Base-by-base conservation (phyloP, 2,888 invertebrate species). In the Heliconius ismenius region DNA sequence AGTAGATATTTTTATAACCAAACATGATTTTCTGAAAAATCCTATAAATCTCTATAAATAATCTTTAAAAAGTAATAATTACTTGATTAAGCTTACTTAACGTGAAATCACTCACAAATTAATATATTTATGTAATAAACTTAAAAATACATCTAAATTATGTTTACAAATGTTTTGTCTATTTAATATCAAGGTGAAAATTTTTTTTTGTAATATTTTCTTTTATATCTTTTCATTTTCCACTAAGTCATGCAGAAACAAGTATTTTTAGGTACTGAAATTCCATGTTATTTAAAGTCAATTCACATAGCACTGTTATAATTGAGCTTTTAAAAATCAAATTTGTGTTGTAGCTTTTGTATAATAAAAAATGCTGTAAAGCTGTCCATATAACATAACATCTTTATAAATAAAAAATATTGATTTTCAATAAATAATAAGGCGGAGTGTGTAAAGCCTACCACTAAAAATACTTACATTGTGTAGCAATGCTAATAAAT, bases 381-480 rank as follows among this genome's bases (percentile, higher is more conserved):
- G 26, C 15, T 62, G 62, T 62, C 62, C 13, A 15, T 62, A 62
- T 62, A 62, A 72, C 21, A 60, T 60, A 36, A 36, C 24, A 58
- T 60, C 36, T 60, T 39, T 32, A 60, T 24, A 60, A 58, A 72
- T 60, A 72, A 60, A 39, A 39, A 62, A 72, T 64, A 32, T 18
- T 64, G 64, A 69, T 64, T 77, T 69, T 76, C 76, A 87, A 78
- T 78, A 82, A 81, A 78, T 78, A 79, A 68, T 74, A 78, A 85
- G 83, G 83, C 83, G 83, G 81, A 81, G 80, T 78, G 76, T 76
- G 65, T 79, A 76, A 78, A 80, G 80, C 80, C 80, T 82, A 81
- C 81, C 79, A 81, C 79, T 74, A 78, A 81, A 49, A 80, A 81
- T 81, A 82, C 81, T 81, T 83, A 82, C 75, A 76, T 76, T 81